Evolutionary conservation across 2,797 vertebrate species (phyloP), one percentile per base, ranked within the genome.

Genomic region (Danio kyathit): DNA sequence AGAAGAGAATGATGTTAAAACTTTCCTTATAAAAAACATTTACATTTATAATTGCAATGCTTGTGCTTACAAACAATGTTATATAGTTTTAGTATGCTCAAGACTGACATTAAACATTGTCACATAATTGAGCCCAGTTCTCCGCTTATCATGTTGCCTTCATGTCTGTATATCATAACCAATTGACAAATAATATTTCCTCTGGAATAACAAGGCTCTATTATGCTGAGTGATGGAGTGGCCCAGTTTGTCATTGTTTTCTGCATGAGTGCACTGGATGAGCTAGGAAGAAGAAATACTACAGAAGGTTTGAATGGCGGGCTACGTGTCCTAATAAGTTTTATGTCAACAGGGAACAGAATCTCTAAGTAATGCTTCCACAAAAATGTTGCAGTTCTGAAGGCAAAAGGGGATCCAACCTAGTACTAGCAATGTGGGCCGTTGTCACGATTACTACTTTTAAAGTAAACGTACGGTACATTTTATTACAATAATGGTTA

Each of bases 171-270:
- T 57, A 16, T 59, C n/a, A 41, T 56, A 44, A 44, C 5, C 57
- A 73, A 73, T 44, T 57, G 1, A 46, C 41, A 6, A 19, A 5
- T n/a, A 57, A 41, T 16, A 19, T 48, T 49, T 16, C 40, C 40
- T 5, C 14, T 52, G 61, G 11, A 43, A 56, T 43, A 29, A 66
- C 13, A 29, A 77, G 41, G n/a, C 13, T 52, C 49, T 3, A 3
- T 29, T 29, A 56, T 43, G 69, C 29, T 29, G 14, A 41, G 29
- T 6, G 43, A 41, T 19, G 44, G 46, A 21, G 21, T 63, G 73
- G 6, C n/a, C 10, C 10, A 21, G 44, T 51, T 71, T 44, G 38
- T 63, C 67, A 44, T 8, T 79, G 38, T 71, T 49, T 72, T 79
- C 54, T 52, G 57, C 66, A 19, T 44, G 12, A 71, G 29, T 79